Evolutionary conservation across 2,888 invertebrate species (phyloP), one percentile per base, ranked within the genome.

Genomic region (Cryptophagus acutangulus): DNA sequence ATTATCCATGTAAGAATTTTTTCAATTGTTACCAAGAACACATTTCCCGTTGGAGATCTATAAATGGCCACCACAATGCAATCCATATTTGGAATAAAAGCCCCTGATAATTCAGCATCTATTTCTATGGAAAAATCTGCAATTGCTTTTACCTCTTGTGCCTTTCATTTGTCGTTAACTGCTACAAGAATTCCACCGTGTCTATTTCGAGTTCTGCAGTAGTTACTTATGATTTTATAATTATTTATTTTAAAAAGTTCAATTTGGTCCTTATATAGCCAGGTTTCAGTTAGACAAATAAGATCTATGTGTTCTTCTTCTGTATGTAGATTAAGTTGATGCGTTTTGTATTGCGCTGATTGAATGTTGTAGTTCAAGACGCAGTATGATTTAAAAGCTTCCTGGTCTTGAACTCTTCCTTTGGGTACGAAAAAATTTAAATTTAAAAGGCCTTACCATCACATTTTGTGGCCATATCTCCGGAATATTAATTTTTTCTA

Each of bases 401-500:
- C n/a, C n/a, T 20, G 24, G 24, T 20, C n/a, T 20, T 8, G 24
- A 8, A 20, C 6, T 20, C 6, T 20, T 20, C n/a, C 24, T 20
- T 20, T 6, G n/a, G n/a, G 6, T n/a, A 8, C 24, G 24, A 20
- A 20, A 20, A 20, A 34, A 34, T n/a, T n/a, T n/a, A n/a, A n/a
- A n/a, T 8, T 18, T 9, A 18, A 34, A 34, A 8, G 18, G 34
- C 3, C 18, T 9, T 2, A 34, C 10, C 10, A 34, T 34, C n/a
- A 34, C 12, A 34, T 18, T 34, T 34, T 34, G 18, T 9, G 2
- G 34, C 18, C 3, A 18, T 18, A 18, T 34, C 9, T 17, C 2
- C 8, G 17, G 18, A 34, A 18, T 18, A 9, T 34, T 34, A 9
- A 34, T 17, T 17, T 9, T 18, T 4, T 34, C 18, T n/a, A 34